Percentiles rank a stretch among this genome's conserved stretches.
Conservation (phyloP, 1,140 invertebrate species). For the Zophobas morio region DNA sequence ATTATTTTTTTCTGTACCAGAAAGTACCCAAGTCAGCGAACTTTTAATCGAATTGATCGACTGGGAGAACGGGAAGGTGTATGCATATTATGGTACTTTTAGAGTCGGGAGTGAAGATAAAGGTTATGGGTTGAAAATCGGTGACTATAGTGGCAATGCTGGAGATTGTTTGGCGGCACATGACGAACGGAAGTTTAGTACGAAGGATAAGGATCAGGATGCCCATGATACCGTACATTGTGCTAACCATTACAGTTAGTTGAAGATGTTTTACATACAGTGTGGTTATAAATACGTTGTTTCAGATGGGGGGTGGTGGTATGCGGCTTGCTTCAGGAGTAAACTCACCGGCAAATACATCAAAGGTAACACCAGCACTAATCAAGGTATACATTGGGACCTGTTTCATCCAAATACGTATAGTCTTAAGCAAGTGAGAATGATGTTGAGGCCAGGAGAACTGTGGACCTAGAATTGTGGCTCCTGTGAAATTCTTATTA, state of each 20-base stretch:
- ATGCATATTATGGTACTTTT: slow-evolving; percentile 77
- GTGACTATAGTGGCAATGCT: slow-evolving; percentile 75
- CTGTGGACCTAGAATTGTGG: too few relatives aligned
- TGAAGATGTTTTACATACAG: background rate
- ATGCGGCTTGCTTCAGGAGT: background rate
- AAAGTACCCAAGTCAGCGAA: slow-evolving; percentile 56
- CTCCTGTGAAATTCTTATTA: too few relatives aligned
- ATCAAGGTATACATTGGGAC: background rate
- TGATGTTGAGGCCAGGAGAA: background rate
- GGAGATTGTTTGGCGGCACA: slow-evolving; percentile 81
- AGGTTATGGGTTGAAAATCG: slow-evolving; percentile 75
- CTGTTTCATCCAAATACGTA: background rate
- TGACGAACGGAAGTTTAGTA: slow-evolving; percentile 81
- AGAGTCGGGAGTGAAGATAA: slow-evolving; percentile 76
- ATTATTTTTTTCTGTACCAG: slow-evolving; percentile 48
- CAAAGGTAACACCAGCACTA: background rate
- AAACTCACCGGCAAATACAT: background rate
- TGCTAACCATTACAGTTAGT: slow-evolving; percentile 3
- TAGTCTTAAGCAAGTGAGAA: background rate
- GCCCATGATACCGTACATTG: background rate
- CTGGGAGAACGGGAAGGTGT: slow-evolving; percentile 70
- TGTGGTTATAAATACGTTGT: background rate
- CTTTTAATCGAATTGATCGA: slow-evolving; percentile 79
- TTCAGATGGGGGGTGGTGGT: background rate
- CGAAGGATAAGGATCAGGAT: slow-evolving; percentile 62